Base-by-base conservation (phyloP, 2,888 invertebrate genomes). In the Meloe dianella region DNA sequence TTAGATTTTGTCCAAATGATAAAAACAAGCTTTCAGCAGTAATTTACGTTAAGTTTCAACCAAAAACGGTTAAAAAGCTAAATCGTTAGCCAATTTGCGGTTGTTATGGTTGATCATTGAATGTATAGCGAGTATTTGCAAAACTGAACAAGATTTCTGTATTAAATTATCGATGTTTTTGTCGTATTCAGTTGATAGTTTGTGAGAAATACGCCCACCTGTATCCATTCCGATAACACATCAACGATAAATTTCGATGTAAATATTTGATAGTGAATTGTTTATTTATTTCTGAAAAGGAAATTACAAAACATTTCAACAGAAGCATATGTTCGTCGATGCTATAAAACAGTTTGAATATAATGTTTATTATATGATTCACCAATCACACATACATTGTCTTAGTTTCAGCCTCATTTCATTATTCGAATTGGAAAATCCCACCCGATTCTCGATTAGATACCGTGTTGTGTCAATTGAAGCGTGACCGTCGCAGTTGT, bases 401-500 rank as follows among this genome's bases (percentile, higher is more conserved):
- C 1, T 17, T 17, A 17, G 20, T 47, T 20, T 22, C 47, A 47
- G 20, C 47, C 47, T 47, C 47, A 47, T 47, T 51, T 51, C 24
- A 51, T 24, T 51, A 1, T 51, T 24, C 9, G 51, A 51, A 51
- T 51, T 51, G 51, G 51, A 51, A 51, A 51, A 22, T 51, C 51
- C 24, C 51, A 22, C 51, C n/a, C 51, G 12, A 51, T 51, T 22
- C 51, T 12, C 51, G 51, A 51, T 51, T 51, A 51, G 24, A 51
- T 14, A 12, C 24, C 10, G 12, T 51, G 20, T n/a, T n/a, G n/a
- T 24, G 24, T 12, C 24, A 24, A 72, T 75, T 74, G 70, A 73
- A 73, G 72, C 70, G 67, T 64, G 51, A 32, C 35, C 24, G 68
- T 69, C 66, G 63, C 71, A 66, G 64, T 65, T 67, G 73, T 60